Percentiles rank a stretch among this genome's conserved stretches.
phyloP scores from a whole-genome alignment of 2,888 invertebrate genomes.

The Machimus rusticus region DNA sequence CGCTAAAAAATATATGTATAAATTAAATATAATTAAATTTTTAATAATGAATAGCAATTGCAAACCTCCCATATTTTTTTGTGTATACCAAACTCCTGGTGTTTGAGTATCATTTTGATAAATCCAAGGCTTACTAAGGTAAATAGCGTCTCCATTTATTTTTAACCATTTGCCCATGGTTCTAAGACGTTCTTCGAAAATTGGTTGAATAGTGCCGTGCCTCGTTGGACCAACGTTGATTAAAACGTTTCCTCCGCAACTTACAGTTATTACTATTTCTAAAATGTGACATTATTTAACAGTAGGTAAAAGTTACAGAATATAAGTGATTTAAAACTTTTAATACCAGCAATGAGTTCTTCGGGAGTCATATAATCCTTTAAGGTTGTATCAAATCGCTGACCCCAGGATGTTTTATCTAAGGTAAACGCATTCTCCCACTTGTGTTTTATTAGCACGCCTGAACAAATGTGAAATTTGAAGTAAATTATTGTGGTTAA shows the following conservation, averaged over 20 bases:
- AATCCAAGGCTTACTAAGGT: slow-evolving; percentile 78
- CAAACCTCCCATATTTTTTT: slow-evolving; percentile 54
- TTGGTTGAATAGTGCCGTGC: slow-evolving; percentile 84
- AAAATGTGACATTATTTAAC: neutral
- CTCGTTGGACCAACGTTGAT: slow-evolving; percentile 87
- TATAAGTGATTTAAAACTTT: neutral
- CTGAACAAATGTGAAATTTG: neutral
- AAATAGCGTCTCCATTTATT: slow-evolving; percentile 89
- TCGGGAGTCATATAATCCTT: slow-evolving; percentile 72
- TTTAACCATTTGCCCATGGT: slow-evolving; percentile 82
- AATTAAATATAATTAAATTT: neutral
- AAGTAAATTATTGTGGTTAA: neutral
- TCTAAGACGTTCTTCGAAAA: slow-evolving; percentile 84
- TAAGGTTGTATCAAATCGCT: slow-evolving; percentile 74
- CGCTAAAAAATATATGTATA: neutral
- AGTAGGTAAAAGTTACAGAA: neutral
- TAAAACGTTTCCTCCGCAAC: slow-evolving; percentile 77
- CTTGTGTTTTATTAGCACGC: slow-evolving; percentile 75
- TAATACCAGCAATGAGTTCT: slow-evolving; percentile 72
- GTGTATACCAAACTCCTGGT: slow-evolving; percentile 77
- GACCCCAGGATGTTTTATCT: slow-evolving; percentile 88
- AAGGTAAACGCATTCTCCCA: slow-evolving; percentile 97
- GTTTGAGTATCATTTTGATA: slow-evolving; percentile 83
- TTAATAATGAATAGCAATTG: neutral
- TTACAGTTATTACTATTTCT: slow-evolving; percentile 78